These are phyloP conservation scores for Sebastes taczanowskii DNA, from an alignment of 2,797 vertebrate species.

Conservation along the genomic window DNA sequence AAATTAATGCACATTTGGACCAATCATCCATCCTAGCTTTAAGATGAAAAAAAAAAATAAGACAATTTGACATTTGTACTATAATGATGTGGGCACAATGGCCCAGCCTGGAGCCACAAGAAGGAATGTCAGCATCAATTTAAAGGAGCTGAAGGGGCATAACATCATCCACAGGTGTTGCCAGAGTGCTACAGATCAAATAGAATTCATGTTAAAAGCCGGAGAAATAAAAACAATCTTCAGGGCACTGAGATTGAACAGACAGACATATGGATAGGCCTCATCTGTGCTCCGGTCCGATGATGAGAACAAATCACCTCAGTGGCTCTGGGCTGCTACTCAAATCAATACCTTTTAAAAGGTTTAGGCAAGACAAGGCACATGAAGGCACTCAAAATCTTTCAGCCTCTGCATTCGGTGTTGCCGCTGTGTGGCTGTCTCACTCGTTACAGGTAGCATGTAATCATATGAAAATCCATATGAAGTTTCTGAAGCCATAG, in stretches of 20 bases:
- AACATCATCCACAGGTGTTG: conserved; percentile 33
- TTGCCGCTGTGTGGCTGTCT: conserved; percentile 13
- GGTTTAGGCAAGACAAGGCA: conserved; percentile 44
- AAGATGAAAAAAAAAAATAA: conserved; percentile 2
- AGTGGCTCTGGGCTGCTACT: conserved; percentile 36
- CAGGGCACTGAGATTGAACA: conserved; percentile 24
- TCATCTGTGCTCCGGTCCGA: conserved; percentile 30
- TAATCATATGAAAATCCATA: conserved; percentile 13
- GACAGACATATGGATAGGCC: conserved; percentile 27
- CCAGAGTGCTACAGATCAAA: conserved; percentile 29
- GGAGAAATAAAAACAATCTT: conserved; percentile 30
- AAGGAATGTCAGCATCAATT: conserved; percentile 34
- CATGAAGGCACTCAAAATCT: conserved; percentile 14
- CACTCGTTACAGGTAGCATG: background rate
- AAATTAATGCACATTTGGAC: conserved; percentile 27
- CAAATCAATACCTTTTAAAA: conserved; percentile 59
- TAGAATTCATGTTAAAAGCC: conserved; percentile 33
- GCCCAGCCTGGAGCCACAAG: conserved; percentile 36
- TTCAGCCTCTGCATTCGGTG: conserved; percentile 21
- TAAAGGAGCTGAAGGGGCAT: conserved; percentile 8
- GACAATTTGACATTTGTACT: conserved; percentile 38
- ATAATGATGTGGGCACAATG: conserved; percentile 27
- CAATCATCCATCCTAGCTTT: conserved; percentile 12
- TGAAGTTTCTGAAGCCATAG: background rate
- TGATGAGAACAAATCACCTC: conserved; percentile 49